phyloP scores from a whole-genome alignment of 2,797 vertebrate genomes.

The Enteromius anoplus region DNA sequence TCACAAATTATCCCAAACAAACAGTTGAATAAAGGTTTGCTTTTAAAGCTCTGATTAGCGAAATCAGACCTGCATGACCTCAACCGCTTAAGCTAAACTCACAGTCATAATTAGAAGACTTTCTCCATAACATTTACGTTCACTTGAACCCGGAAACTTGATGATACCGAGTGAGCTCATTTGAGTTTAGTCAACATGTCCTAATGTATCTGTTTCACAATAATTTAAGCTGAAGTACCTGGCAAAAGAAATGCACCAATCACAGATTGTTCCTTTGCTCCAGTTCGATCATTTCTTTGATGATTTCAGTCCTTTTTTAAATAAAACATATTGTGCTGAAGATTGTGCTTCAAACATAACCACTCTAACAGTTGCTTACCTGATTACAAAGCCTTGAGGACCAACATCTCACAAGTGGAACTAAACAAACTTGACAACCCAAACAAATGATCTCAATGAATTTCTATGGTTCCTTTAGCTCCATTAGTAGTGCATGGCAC shows the following conservation, averaged over 20 bases:
- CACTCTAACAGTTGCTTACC: neutral
- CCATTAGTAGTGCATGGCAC: neutral
- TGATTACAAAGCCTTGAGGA: neutral
- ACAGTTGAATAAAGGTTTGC: conserved; percentile 60
- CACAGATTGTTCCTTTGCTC: neutral
- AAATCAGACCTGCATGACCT: conserved; percentile 55
- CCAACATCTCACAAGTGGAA: neutral
- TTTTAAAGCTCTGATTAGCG: conserved; percentile 67
- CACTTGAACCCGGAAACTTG: conserved; percentile 16
- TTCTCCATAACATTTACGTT: conserved; percentile 72
- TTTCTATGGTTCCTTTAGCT: neutral
- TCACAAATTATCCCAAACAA: conserved; percentile 76
- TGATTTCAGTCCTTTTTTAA: neutral
- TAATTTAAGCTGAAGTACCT: conserved; percentile 9
- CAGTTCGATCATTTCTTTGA: neutral
- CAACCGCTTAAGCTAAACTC: conserved; percentile 49
- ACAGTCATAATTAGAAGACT: conserved; percentile 63
- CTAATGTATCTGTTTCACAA: conserved; percentile 37
- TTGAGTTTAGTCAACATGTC: conserved; percentile 53
- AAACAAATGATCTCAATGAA: neutral
- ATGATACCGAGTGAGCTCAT: conserved; percentile 31
- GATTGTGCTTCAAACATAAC: neutral
- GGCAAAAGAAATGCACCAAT: neutral
- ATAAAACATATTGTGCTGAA: neutral
- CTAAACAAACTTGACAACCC: neutral